Evolutionary conservation across 2,113 vertebrate genomes (phyloP).

Genomic region (Cervus canadensis): DNA sequence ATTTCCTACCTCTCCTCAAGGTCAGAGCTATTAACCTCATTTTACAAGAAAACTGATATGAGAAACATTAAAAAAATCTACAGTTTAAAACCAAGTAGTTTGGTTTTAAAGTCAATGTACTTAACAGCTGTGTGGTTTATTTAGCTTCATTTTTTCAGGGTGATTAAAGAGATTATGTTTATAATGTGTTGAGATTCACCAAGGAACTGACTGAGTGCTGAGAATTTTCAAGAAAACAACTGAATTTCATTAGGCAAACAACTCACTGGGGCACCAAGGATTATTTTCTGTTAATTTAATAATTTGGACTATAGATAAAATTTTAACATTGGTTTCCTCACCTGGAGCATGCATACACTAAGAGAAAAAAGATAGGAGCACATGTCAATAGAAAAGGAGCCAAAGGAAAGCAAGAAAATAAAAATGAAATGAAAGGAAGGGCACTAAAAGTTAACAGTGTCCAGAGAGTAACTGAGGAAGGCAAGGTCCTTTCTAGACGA

Average conservation of each 20-base stretch:
- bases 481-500: neutral
- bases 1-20: neutral
- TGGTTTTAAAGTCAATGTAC: neutral
- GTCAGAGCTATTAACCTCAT: neutral
- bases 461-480: neutral
- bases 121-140: neutral
- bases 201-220: neutral
- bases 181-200: neutral
- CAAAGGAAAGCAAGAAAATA: conserved; percentile 3
- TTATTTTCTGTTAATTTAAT: neutral
- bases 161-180: neutral
- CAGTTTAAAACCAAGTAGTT: neutral
- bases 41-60: neutral
- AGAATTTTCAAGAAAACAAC: neutral
- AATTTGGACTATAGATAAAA: neutral
- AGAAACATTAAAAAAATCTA: neutral
- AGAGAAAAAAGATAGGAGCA: neutral
- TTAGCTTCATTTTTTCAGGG: neutral
- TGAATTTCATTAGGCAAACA: neutral
- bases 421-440: neutral
- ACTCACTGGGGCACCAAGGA: neutral
- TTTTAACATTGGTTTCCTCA: conserved; percentile 3
- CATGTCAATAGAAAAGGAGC: neutral
- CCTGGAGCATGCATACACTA: neutral
- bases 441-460: neutral